These are phyloP conservation scores for Eristalinus sepulchralis DNA, from an alignment of 2,888 invertebrate species.

Conservation along the genomic window DNA sequence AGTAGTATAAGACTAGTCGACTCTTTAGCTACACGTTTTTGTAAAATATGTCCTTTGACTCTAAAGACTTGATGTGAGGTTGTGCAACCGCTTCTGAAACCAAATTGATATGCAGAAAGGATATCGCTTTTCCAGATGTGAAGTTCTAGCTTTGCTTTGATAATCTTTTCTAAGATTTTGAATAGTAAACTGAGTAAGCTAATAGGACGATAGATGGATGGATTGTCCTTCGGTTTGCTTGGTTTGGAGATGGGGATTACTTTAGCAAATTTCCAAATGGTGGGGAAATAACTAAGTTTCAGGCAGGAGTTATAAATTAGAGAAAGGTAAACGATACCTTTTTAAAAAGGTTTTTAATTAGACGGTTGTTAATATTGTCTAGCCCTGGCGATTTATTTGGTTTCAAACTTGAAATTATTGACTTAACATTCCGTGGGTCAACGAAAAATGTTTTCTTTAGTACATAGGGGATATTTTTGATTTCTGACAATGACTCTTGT, in stretches of 20 bases:
- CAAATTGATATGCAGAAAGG: not conserved
- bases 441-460: too few species aligned
- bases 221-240: too few species aligned
- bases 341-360: not conserved
- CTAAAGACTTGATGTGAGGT: not conserved
- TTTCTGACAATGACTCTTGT: too few species aligned
- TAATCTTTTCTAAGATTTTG: too few species aligned
- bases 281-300: not conserved
- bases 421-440: too few species aligned
- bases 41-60: not conserved
- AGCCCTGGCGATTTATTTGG: not conserved
- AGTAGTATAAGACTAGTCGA: not conserved
- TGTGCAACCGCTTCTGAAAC: not conserved
- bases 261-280: too few species aligned
- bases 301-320: not conserved
- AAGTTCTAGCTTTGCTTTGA: too few species aligned
- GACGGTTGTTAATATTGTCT: not conserved
- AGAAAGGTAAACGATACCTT: not conserved
- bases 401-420: too few species aligned
- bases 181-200: too few species aligned
- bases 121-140: not conserved
- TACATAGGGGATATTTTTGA: too few species aligned
- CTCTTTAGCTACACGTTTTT: not conserved
- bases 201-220: too few species aligned
- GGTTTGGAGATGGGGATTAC: too few species aligned